Evolutionary conservation across 2,113 vertebrate species (phyloP).

Genomic region (Petaurus breviceps): DNA sequence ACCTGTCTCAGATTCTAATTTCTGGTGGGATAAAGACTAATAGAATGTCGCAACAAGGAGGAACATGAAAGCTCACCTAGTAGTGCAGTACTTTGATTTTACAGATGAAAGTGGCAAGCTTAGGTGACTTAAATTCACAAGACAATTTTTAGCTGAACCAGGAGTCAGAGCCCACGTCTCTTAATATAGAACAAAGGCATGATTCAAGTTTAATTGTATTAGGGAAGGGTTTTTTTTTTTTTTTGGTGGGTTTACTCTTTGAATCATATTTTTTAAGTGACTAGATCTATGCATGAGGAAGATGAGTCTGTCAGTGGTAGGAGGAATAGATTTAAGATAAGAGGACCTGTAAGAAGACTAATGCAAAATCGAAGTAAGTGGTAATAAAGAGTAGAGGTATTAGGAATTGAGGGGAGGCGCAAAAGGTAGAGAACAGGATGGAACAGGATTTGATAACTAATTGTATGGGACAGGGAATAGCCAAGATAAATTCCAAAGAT

Average conservation of each 20-base stretch:
- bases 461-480: not conserved
- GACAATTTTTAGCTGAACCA: not conserved
- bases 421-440: not conserved
- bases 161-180: not conserved
- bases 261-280: not conserved
- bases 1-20: not conserved
- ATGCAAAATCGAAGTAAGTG: not conserved
- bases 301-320: not conserved
- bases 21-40: not conserved
- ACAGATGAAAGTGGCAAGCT: not conserved
- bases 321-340: not conserved
- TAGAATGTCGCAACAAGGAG: not conserved
- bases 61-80: not conserved
- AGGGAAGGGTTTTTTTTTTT: no score
- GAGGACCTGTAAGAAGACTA: not conserved
- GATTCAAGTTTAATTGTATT: not conserved
- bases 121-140: not conserved
- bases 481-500: not conserved
- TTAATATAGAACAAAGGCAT: not conserved
- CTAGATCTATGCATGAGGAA: not conserved
- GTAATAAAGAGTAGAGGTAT: not conserved
- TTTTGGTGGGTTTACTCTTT: not conserved
- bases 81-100: not conserved
- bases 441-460: not conserved
- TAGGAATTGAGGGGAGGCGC: not conserved